A percentile compares a stretch with the other conserved stretches of the same genome.
Conservation (phyloP, 2,888 invertebrate genomes). For the Coelinius sp. region DNA sequence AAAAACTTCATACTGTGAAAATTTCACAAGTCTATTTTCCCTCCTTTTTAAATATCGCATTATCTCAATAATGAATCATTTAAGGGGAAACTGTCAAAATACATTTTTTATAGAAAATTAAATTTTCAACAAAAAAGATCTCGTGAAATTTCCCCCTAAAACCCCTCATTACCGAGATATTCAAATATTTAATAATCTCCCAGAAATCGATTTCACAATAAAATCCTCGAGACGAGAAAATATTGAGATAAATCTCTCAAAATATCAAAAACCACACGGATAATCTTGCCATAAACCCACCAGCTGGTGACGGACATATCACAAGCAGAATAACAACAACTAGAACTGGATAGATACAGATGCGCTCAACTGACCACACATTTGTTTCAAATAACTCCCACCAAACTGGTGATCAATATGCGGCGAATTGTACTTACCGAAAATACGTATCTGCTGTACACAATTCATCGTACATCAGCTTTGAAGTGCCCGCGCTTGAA, state of each 20-base stretch:
- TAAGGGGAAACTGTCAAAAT: too few species aligned
- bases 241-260: too few species aligned
- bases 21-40: too few species aligned
- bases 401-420: constrained; percentile 3
- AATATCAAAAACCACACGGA: not conserved
- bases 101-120: too few species aligned
- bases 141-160: too few species aligned
- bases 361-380: constrained; percentile 4
- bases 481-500: not conserved
- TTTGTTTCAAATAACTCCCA: not conserved
- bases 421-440: not conserved
- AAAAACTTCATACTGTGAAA: too few species aligned
- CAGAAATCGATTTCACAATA: not conserved
- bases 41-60: too few species aligned
- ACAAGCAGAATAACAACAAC: not conserved
- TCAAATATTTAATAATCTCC: not conserved
- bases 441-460: not conserved
- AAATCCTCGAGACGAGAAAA: not conserved
- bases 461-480: not conserved
- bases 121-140: too few species aligned
- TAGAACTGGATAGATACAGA: constrained; percentile 3
- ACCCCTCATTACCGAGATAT: too few species aligned
- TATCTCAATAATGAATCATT: too few species aligned
- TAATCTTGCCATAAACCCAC: not conserved
- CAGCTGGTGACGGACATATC: not conserved